phyloP scores from a whole-genome alignment of 2,113 vertebrate genomes.

The Tricholaema leucomelas region DNA sequence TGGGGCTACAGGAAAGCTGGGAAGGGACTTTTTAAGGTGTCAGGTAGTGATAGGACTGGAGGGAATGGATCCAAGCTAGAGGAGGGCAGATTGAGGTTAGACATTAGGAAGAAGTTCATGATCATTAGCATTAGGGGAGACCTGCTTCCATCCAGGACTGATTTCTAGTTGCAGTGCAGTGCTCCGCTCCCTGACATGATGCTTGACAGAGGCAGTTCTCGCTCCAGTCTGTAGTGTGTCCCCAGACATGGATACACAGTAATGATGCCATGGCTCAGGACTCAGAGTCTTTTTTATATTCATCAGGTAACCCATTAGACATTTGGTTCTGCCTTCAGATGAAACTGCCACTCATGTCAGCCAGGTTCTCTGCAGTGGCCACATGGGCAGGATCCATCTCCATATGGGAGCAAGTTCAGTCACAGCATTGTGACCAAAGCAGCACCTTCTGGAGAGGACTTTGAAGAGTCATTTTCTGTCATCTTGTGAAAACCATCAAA shows the following conservation, averaged over 20 bases:
- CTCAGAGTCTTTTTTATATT: constrained; percentile 45
- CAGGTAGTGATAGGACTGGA: no score
- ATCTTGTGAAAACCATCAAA: constrained; percentile 59
- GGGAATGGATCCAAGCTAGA: no score
- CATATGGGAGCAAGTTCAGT: constrained; percentile 29
- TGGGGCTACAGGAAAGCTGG: no score
- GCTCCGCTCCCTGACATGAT: not conserved
- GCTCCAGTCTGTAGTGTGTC: constrained; percentile 22
- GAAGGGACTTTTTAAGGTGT: no score
- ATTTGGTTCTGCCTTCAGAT: constrained; percentile 48
- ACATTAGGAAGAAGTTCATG: no score
- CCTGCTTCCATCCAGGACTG: not conserved
- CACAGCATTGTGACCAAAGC: constrained; percentile 44
- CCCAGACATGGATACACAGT: constrained; percentile 57
- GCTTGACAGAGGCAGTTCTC: constrained; percentile 10
- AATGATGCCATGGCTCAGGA: constrained; percentile 30
- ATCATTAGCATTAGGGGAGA: not conserved
- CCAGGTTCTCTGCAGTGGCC: constrained; percentile 31
- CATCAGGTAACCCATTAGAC: constrained; percentile 31
- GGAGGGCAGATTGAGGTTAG: no score
- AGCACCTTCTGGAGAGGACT: constrained; percentile 49
- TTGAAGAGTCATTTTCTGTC: constrained; percentile 49
- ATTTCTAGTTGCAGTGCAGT: not conserved
- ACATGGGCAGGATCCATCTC: constrained; percentile 43
- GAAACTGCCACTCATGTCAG: constrained; percentile 38